Conservation (phyloP, 2,888 invertebrate genomes). For the Synergus gifuensis region DNA sequence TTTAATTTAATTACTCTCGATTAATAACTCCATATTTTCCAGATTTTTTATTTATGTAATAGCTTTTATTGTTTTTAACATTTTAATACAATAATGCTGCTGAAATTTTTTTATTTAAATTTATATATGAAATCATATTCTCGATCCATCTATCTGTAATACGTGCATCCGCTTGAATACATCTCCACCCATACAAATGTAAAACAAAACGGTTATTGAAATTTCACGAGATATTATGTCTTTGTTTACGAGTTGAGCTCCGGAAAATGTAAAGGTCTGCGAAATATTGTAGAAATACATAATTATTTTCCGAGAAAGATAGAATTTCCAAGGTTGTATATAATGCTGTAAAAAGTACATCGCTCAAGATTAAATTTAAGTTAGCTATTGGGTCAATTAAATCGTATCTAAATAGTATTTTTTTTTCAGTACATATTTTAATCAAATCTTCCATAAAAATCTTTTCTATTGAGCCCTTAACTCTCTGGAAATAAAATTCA, state of each 20-base stretch:
- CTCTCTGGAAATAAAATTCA: background rate
- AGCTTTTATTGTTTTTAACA: background rate
- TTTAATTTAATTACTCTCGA: no score
- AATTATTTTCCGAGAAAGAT: background rate
- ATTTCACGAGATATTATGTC: constrained; percentile 30
- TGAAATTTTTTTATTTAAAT: background rate
- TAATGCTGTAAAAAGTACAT: background rate
- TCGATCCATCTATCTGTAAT: background rate
- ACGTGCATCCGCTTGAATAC: background rate
- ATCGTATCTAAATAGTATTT: background rate
- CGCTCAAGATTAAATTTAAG: background rate
- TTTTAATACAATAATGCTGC: background rate
- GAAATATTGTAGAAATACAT: constrained; percentile 24
- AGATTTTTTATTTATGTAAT: no score
- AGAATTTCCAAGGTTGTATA: background rate
- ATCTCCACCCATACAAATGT: background rate
- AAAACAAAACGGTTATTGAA: constrained; percentile 23
- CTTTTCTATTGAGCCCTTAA: background rate
- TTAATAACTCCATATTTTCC: no score
- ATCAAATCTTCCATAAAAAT: background rate
- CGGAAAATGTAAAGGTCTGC: constrained; percentile 19
- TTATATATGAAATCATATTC: background rate
- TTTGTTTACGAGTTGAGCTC: constrained; percentile 39
- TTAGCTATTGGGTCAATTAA: background rate
- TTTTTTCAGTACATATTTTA: background rate